Percentiles rank a stretch among this genome's conserved stretches.
These are phyloP conservation scores for Cheilosia urbana DNA, from an alignment of 2,888 invertebrate genomes.

Conservation along the genomic window DNA sequence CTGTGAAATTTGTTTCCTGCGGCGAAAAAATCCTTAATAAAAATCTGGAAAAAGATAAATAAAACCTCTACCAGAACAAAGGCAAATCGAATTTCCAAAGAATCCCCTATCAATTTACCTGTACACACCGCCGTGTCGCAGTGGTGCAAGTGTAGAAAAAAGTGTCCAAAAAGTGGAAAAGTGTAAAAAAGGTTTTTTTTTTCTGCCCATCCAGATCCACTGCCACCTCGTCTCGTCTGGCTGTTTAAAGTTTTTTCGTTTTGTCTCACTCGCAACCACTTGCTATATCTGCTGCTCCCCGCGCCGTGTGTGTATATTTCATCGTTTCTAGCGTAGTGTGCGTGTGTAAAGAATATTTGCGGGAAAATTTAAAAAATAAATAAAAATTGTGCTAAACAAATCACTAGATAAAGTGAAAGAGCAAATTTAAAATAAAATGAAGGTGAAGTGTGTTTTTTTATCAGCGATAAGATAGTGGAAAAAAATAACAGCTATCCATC, in stretches of 20 bases:
- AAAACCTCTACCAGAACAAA: slow-evolving; percentile 50
- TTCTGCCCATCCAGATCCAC: slow-evolving; percentile 9
- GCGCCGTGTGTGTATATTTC: background rate
- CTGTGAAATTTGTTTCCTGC: slow-evolving; percentile 11
- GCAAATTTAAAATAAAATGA: slow-evolving; percentile 17
- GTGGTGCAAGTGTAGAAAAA: slow-evolving; percentile 33
- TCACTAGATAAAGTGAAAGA: slow-evolving; percentile 8
- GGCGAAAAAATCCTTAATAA: slow-evolving; percentile 6
- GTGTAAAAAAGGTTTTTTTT: slow-evolving; percentile 56
- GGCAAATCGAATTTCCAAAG: slow-evolving; percentile 23
- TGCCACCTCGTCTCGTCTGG: slow-evolving; percentile 27
- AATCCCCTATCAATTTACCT: slow-evolving; percentile 24
- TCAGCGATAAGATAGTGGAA: slow-evolving; percentile 57
- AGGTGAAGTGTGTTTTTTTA: slow-evolving; percentile 33
- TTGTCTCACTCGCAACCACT: slow-evolving; percentile 66
- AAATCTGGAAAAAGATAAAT: background rate
- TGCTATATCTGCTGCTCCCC: slow-evolving; percentile 35
- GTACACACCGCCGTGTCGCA: slow-evolving; percentile 28
- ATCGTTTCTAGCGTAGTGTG: slow-evolving; percentile 6
- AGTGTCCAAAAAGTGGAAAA: slow-evolving; percentile 20
- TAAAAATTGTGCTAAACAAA: slow-evolving; percentile 39
- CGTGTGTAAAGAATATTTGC: slow-evolving; percentile 56
- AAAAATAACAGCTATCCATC: background rate
- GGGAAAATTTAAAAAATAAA: slow-evolving; percentile 52
- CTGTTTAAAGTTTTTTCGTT: slow-evolving; percentile 46